Base-by-base conservation (phyloP, 2,797 vertebrate species). In the Miichthys miiuy region DNA sequence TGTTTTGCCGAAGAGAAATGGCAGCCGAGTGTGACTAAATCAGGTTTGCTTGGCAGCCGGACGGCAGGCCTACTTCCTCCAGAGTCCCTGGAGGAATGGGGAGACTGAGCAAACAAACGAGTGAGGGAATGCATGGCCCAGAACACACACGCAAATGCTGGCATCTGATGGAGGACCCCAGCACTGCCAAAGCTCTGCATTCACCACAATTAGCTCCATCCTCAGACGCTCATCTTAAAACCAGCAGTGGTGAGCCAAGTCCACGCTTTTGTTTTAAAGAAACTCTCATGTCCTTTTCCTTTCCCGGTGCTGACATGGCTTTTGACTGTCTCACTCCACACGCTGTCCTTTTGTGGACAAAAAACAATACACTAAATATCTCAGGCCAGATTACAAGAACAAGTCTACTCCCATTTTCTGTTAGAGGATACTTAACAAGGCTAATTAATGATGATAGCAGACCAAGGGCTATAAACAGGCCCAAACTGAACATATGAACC, bases 41-140 rank as follows among this genome's bases (percentile, higher is more conserved):
- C 92, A 87, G 86, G 91, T 93, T 90, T 89, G 88, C 83, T 88
- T 94, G 92, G 91, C 93, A 94, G 90, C 74, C 34, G 70, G 84
- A 90, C 72, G 60, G 83, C 88, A 84, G 89, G 84, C 88, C 72
- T 57, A 89, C 85, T 92, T 92, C 86, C 87, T 70, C 82, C 54
- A 55, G 63, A 66, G 83, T 84, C 90, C 81, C 87, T n/a, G 73
- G 88, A 88, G 90, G 70, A 61, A 60, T 16, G 25, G 82, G 62
- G 56, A 65, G 73, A 76, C 56, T 21, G 75, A 82, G 81, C 76
- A 80, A 86, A 89, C 83, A 83, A 83, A 80, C 20, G 55, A 89
- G 81, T 83, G 61, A 75, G 81, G 82, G 81, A 89, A 88, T 74
- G 79, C 80, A 75, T 46, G 2, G 61, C 60, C 55, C 60, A 48